Percentiles rank a stretch among this genome's conserved stretches.
Conservation (phyloP, 2,888 invertebrate species). For the Fissipunctia ypsillon region DNA sequence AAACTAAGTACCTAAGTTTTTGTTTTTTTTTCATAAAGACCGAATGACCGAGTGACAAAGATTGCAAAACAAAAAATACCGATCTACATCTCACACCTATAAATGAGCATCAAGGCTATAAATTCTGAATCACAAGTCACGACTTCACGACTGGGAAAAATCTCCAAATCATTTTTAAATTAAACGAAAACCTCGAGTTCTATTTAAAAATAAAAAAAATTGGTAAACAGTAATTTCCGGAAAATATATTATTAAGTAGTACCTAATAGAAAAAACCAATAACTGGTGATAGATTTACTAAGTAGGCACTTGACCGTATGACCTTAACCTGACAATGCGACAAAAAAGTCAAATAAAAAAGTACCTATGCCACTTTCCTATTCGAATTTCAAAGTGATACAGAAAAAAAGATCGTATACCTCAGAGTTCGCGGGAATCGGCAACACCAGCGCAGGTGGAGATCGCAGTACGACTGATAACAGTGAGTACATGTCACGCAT, state of each 20-base stretch:
- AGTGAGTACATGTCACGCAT: conserved; percentile 50
- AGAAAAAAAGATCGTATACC: conserved; percentile 32
- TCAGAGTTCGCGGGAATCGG: conserved; percentile 32
- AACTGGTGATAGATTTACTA: neutral
- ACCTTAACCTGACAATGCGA: conserved; percentile 19
- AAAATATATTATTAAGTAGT: too few relatives aligned
- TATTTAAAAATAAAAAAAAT: too few relatives aligned
- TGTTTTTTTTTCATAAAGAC: neutral
- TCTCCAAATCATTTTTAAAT: neutral
- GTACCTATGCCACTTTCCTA: neutral
- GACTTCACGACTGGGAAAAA: neutral
- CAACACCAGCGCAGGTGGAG: conserved; percentile 66
- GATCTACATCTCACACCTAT: neutral
- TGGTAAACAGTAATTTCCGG: neutral
- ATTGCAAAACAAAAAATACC: neutral
- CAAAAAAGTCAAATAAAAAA: conserved; percentile 26
- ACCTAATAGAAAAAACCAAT: neutral
- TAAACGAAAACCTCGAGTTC: neutral
- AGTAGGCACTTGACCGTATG: conserved; percentile 10
- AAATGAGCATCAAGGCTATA: conserved; percentile 11
- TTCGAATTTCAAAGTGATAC: conserved; percentile 27
- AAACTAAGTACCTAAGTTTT: too few relatives aligned
- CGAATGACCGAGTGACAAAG: neutral
- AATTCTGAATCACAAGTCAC: conserved; percentile 10
- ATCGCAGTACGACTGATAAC: conserved; percentile 70